phyloP scores from a whole-genome alignment of 2,888 invertebrate genomes.

The Carabus problematicus region DNA sequence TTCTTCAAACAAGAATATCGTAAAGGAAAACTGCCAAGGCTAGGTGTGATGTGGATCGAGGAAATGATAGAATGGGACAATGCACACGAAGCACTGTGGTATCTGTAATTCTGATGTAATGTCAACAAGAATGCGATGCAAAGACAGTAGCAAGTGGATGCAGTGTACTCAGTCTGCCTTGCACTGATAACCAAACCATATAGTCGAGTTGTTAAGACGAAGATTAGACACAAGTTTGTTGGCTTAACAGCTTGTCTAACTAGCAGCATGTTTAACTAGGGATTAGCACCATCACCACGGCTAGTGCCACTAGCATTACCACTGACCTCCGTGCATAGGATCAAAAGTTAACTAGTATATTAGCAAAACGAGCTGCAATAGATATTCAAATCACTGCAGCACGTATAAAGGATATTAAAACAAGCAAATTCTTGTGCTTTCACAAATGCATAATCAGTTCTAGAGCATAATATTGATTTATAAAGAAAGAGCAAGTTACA shows the following conservation, averaged over 20 bases:
- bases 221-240: constrained; percentile 53
- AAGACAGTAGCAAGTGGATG: neutral
- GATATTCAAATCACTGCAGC: too few species aligned
- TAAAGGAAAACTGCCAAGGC: too few species aligned
- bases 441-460: too few species aligned
- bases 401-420: too few species aligned
- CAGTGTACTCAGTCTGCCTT: constrained; percentile 23
- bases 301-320: too few species aligned
- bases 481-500: too few species aligned
- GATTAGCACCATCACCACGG: constrained; percentile 49
- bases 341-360: neutral
- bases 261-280: constrained; percentile 51
- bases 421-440: too few species aligned
- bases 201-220: constrained; percentile 47
- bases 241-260: constrained; percentile 53
- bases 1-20: neutral
- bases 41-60: neutral
- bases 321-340: constrained; percentile 7
- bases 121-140: constrained; percentile 4
- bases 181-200: constrained; percentile 41
- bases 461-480: too few species aligned
- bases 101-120: constrained; percentile 1
- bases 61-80: neutral
- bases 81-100: neutral
- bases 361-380: neutral